A percentile compares a stretch with the other conserved stretches of the same genome.
These are phyloP conservation scores for Taenaris catops DNA, from an alignment of 2,888 invertebrate species.

Conservation along the genomic window DNA sequence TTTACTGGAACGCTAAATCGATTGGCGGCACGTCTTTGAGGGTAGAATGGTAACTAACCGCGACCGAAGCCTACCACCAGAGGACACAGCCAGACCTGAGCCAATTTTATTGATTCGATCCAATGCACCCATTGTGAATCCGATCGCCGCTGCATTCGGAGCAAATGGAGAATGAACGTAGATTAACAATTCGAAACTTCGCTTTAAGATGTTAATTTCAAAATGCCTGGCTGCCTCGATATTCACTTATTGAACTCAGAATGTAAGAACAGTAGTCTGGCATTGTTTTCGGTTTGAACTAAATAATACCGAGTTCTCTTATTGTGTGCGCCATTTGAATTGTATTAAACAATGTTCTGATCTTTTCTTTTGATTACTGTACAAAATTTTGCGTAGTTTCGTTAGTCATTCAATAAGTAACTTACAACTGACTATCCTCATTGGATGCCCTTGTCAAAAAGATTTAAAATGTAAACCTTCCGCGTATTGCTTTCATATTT, in stretches of 20 bases:
- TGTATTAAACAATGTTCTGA: neutral
- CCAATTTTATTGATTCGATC: slow-evolving; percentile 36
- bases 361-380: neutral
- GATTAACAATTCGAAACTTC: slow-evolving; percentile 66
- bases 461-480: too few relatives aligned
- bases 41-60: too few relatives aligned
- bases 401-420: too few relatives aligned
- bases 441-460: too few relatives aligned
- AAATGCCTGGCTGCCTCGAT: slow-evolving; percentile 26
- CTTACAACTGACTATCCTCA: too few relatives aligned
- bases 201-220: slow-evolving; percentile 48
- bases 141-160: slow-evolving; percentile 52
- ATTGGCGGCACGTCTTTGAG: too few relatives aligned
- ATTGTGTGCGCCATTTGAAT: slow-evolving; percentile 1
- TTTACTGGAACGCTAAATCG: too few relatives aligned
- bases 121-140: slow-evolving; percentile 61
- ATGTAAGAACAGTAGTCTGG: slow-evolving; percentile 17
- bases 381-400: too few relatives aligned
- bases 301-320: slow-evolving; percentile 5
- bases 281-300: slow-evolving; percentile 19
- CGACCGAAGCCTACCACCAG: too few relatives aligned
- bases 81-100: too few relatives aligned
- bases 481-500: too few relatives aligned
- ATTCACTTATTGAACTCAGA: slow-evolving; percentile 26
- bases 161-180: slow-evolving; percentile 68